Base-by-base conservation (phyloP, 2,888 invertebrate species). In the Diogma glabrata region DNA sequence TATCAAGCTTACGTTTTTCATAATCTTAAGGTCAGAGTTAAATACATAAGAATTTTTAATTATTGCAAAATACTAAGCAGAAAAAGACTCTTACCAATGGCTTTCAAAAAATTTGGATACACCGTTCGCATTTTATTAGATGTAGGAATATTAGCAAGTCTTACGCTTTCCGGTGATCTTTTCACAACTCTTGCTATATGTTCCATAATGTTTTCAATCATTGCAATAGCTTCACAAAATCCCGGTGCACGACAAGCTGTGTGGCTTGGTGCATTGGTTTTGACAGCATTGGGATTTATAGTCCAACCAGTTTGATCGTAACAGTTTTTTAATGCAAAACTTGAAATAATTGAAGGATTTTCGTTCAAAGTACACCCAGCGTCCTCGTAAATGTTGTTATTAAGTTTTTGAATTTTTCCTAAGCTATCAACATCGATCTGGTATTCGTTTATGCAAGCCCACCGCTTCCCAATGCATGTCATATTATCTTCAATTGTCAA, bases 191-290 rank as follows among this genome's bases (percentile, higher is more conserved):
- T 67, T 1, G 82, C 76, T 54, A 82, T 78, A 61, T 77, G 78
- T 54, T 84, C 82, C 79, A 84, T 82, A 10, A 83, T 72, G 48
- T 73, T 67, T 65, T 84, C 83, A 54, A 74, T 72, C 64, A 77
- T 72, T n/a, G 75, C 78, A 10, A 81, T 57, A 10, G 73, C 81
- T 67, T 83, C 82, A 1, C 75, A 73, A 12, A 52, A 48, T 17
- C 70, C 61, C 7, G 58, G 58, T 8, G 56, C 56, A 16, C 85
- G 70, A 57, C 78, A 78, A 65, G 74, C 81, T 0, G 84, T 82
- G 57, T 80, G 81, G 3, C 75, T 71, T 2, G 83, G 75, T 3
- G 74, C 67, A 57, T 85, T 81, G 1, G 84, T 84, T 24, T 67
- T 61, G 3, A 76, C 75, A 51, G 64, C 67, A 47, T 70, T 67